A percentile compares a stretch with the other conserved stretches of the same genome.
Evolutionary conservation across 2,797 vertebrate genomes (phyloP).

Genomic region (Sciaenops ocellatus): DNA sequence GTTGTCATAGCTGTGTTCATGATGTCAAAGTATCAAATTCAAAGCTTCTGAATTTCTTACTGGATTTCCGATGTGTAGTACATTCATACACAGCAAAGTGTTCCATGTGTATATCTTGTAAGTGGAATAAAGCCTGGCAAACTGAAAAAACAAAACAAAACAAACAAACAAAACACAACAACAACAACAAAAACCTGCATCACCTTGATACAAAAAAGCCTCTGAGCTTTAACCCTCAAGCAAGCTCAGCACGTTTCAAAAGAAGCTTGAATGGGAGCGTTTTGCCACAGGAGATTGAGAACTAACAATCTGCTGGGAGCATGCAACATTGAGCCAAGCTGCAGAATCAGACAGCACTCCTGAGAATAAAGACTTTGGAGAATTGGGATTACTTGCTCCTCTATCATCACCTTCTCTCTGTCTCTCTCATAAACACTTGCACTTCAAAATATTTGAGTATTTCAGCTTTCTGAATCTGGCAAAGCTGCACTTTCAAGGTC

Average conservation of each 20-base stretch:
- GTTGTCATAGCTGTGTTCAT: neutral
- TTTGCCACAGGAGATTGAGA: conserved; percentile 59
- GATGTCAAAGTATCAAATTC: conserved; percentile 20
- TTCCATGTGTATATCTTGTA: conserved; percentile 19
- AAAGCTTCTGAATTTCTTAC: conserved; percentile 11
- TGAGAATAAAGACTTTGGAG: conserved; percentile 62
- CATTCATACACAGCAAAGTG: conserved; percentile 33
- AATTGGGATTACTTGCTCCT: conserved; percentile 59
- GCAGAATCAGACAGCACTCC: conserved; percentile 46
- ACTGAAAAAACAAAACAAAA: neutral
- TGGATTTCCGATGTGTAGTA: conserved; percentile 19
- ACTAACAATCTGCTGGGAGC: conserved; percentile 47
- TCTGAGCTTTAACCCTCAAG: conserved; percentile 54
- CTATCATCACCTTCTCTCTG: conserved; percentile 33
- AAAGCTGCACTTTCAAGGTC: conserved; percentile 58
- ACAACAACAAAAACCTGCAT: conserved; percentile 6
- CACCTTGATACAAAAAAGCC: conserved; percentile 15
- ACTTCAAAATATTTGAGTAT: conserved; percentile 51
- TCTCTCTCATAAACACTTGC: neutral
- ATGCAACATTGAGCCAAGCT: conserved; percentile 41
- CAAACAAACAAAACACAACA: neutral
- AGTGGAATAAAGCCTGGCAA: conserved; percentile 28
- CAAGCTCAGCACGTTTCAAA: conserved; percentile 45
- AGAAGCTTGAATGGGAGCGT: conserved; percentile 33
- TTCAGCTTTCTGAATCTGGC: conserved; percentile 46